Conservation (phyloP, 2,888 invertebrate species). For the Pristionchus fissidentatus region DNA sequence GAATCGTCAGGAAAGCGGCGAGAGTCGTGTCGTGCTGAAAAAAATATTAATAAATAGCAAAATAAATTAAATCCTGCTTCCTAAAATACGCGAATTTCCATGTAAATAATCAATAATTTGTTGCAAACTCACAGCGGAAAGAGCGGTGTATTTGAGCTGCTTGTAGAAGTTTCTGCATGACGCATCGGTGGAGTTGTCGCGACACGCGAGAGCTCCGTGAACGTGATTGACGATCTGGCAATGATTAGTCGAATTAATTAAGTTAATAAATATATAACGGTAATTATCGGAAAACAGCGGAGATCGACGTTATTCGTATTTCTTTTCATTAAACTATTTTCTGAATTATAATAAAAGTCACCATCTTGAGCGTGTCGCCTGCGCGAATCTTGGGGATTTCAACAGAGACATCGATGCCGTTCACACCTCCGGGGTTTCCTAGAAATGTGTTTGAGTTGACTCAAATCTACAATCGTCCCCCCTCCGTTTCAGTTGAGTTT, state of each 20-base stretch:
- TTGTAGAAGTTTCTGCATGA: neutral
- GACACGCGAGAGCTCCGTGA: neutral
- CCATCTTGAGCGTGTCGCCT: constrained; percentile 44
- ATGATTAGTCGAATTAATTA: neutral
- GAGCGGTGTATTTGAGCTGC: neutral
- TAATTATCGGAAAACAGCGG: too few relatives aligned
- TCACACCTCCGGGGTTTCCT: constrained; percentile 53
- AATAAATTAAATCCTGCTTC: constrained; percentile 60
- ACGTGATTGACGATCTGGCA: neutral
- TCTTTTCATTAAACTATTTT: neutral
- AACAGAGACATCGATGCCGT: constrained; percentile 57
- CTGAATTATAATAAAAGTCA: neutral
- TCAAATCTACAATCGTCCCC: neutral
- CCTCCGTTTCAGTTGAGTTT: neutral
- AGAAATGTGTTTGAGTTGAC: constrained; percentile 23
- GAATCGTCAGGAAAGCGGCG: constrained; percentile 61
- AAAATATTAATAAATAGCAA: neutral
- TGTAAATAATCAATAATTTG: neutral
- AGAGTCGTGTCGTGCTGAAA: constrained; percentile 65
- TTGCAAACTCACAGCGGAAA: constrained; percentile 23
- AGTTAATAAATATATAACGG: neutral
- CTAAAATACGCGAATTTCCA: neutral
- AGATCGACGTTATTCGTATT: too few relatives aligned
- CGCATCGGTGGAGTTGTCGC: neutral
- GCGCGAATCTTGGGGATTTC: constrained; percentile 56